These are phyloP conservation scores for Drosophila suzukii DNA, from an alignment of 1,140 invertebrate species.

Conservation along the genomic window DNA sequence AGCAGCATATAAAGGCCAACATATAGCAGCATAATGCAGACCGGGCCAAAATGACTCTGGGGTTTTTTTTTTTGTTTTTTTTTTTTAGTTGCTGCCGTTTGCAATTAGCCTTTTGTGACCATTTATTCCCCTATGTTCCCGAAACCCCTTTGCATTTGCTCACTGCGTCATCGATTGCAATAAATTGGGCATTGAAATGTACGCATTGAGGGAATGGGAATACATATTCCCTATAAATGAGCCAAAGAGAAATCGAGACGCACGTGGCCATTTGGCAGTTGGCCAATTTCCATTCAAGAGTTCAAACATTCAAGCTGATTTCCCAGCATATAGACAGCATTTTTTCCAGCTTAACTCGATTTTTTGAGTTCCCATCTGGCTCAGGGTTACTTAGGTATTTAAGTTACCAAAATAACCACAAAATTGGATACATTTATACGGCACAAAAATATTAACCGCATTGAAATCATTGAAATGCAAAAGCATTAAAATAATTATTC, in stretches of 20 bases:
- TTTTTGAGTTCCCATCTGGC: background rate
- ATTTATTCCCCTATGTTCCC: background rate
- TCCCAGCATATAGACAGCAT: background rate
- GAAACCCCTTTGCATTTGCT: background rate
- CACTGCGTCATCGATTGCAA: slow-evolving; percentile 60
- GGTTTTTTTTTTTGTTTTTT: slow-evolving; percentile 1
- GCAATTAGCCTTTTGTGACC: slow-evolving; percentile 70
- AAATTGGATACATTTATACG: slow-evolving; percentile 15
- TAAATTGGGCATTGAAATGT: slow-evolving; percentile 63
- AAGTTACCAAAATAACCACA: slow-evolving; percentile 17
- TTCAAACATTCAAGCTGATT: slow-evolving; percentile 8
- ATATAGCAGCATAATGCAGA: slow-evolving; percentile 63
- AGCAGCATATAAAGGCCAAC: slow-evolving; percentile 23
- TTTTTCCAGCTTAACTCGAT: background rate
- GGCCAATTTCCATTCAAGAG: slow-evolving; percentile 21
- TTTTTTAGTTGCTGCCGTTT: slow-evolving; percentile 7
- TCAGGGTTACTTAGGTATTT: slow-evolving; percentile 12
- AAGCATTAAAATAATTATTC: background rate
- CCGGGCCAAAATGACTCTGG: slow-evolving; percentile 59
- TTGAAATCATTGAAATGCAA: slow-evolving; percentile 5
- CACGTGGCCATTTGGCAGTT: slow-evolving; percentile 50
- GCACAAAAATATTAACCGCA: slow-evolving; percentile 12
- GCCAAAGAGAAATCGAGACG: slow-evolving; percentile 4
- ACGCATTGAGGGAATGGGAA: slow-evolving; percentile 37
- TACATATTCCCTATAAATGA: background rate